Conservation (phyloP, 2,888 invertebrate species). For the Ichneumon xanthorius region DNA sequence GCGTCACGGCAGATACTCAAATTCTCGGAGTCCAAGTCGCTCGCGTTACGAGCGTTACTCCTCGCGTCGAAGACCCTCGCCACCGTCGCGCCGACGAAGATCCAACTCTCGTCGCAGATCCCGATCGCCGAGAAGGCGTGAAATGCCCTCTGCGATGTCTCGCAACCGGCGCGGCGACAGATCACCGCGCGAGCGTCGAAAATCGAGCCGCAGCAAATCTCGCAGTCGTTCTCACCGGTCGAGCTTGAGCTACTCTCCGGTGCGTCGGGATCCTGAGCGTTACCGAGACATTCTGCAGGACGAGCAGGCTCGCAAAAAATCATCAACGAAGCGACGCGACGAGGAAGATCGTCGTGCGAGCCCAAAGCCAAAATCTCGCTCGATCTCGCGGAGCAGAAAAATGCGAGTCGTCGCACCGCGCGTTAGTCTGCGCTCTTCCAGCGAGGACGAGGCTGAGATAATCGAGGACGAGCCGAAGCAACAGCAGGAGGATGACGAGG, state of each 20-base stretch:
- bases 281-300: constrained; percentile 89
- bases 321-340: constrained; percentile 72
- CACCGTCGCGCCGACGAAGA: constrained; percentile 72
- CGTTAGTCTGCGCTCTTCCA: constrained; percentile 82
- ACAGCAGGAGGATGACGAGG: constrained; percentile 85
- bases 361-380: constrained; percentile 74
- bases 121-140: constrained; percentile 73
- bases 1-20: constrained; percentile 78
- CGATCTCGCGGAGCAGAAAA: constrained; percentile 76
- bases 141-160: constrained; percentile 65
- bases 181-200: constrained; percentile 74
- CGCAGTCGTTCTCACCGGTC: constrained; percentile 85
- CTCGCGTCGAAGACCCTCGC: constrained; percentile 72
- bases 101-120: constrained; percentile 71
- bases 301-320: constrained; percentile 83
- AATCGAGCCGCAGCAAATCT: constrained; percentile 72
- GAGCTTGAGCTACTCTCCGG: constrained; percentile 90
- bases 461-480: constrained; percentile 86
- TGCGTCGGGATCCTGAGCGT: constrained; percentile 89
- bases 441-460: constrained; percentile 84
- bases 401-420: constrained; percentile 78
- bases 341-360: constrained; percentile 49
- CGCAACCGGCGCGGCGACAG: constrained; percentile 69
- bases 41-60: constrained; percentile 78
- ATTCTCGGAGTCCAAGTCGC: constrained; percentile 78